phyloP scores from a whole-genome alignment of 1,140 invertebrate species.

The Nixonia krombeini region DNA sequence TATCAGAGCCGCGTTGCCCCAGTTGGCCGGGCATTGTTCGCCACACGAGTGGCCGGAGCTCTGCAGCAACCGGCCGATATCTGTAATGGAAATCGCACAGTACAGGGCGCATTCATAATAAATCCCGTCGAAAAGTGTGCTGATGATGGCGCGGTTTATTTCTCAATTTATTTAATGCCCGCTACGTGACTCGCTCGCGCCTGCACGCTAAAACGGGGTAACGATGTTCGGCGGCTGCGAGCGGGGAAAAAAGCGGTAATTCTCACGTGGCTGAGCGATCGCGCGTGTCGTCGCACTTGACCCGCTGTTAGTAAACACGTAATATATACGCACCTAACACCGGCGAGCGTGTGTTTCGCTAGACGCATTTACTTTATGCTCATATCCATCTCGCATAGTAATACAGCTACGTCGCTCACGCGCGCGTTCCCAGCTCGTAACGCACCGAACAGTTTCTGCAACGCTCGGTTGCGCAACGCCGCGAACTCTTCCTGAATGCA shows the following conservation, averaged over 20 bases:
- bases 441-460: conserved; percentile 46
- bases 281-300: conserved; percentile 48
- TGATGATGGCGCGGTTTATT: conserved; percentile 29
- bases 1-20: too few relatives aligned
- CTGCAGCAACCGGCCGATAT: too few relatives aligned
- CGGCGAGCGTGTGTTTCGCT: conserved; percentile 35
- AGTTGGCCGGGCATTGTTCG: too few relatives aligned
- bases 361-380: conserved; percentile 49
- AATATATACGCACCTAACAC: conserved; percentile 35
- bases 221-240: not conserved
- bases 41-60: too few relatives aligned
- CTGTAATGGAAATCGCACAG: too few relatives aligned
- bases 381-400: conserved; percentile 38
- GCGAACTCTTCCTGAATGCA: conserved; percentile 53
- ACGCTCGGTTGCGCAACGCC: conserved; percentile 52
- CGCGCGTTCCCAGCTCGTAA: conserved; percentile 49
- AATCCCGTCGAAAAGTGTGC: not conserved
- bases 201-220: conserved; percentile 9
- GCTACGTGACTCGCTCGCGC: conserved; percentile 15
- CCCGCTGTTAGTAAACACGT: conserved; percentile 42
- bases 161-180: conserved; percentile 39
- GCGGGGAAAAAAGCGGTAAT: conserved; percentile 17
- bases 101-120: not conserved
- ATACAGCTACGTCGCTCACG: conserved; percentile 12
- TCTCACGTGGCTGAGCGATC: conserved; percentile 48